phyloP scores from a whole-genome alignment of 2,888 invertebrate species.

The Eudasyphora cyanicolor region DNA sequence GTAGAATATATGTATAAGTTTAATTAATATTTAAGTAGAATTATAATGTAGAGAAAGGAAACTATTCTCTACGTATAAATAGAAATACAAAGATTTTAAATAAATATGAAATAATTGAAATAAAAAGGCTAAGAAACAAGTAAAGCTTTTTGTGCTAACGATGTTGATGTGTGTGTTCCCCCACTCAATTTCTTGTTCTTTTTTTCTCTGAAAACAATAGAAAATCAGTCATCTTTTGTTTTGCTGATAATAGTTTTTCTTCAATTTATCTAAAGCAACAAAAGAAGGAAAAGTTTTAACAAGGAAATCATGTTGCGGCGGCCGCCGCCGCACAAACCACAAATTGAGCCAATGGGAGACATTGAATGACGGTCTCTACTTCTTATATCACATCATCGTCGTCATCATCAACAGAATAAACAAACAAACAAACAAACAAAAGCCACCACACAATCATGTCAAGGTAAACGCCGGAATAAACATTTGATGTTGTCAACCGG shows the following conservation, averaged over 20 bases:
- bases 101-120: not conserved
- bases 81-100: conserved; percentile 24
- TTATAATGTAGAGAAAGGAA: not conserved
- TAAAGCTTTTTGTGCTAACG: not conserved
- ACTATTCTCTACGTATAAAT: no score
- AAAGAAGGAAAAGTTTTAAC: not conserved
- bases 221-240: not conserved
- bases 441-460: conserved; percentile 54
- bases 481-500: conserved; percentile 42
- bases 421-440: conserved; percentile 4
- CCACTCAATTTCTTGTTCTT: not conserved
- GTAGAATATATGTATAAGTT: not conserved
- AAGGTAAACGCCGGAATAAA: conserved; percentile 50
- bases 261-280: conserved; percentile 6
- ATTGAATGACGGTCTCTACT: no score
- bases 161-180: conserved; percentile 17
- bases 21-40: no score
- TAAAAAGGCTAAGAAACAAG: conserved; percentile 16
- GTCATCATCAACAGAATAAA: no score
- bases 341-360: not conserved
- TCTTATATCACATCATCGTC: no score
- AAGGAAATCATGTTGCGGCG: conserved; percentile 15
- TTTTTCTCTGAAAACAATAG: not conserved
- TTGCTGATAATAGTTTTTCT: not conserved
- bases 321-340: no score